Evolutionary conservation across 2,113 vertebrate genomes (phyloP), one percentile per base, ranked within the genome.

Genomic region (Hippocampus zosterae): DNA sequence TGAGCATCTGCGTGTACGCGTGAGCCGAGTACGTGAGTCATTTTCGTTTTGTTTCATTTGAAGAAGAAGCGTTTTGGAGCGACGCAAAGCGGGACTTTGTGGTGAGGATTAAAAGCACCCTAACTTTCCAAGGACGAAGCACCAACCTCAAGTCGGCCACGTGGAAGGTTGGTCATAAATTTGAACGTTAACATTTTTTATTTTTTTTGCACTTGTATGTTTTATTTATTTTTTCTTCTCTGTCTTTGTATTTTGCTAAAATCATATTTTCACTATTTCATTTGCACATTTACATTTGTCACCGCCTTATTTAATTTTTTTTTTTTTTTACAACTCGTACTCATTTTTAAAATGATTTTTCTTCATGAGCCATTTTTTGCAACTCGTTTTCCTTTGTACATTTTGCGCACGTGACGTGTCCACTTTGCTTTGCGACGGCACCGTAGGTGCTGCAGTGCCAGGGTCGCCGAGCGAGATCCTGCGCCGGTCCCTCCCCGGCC

Each of bases 21-120:
- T 75, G 46, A 63, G 3, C 3, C 18, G n/a, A 23, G 19, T 8
- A n/a, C 3, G 2, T 12, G 8, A 63, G 3, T 19, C 7, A 16
- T 15, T 33, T 40, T 29, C n/a, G 3, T 40, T 33, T 33, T 33
- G 15, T 90, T 89, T 57, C 91, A 90, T 29, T 77, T 94, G 91
- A 80, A 95, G 94, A 85, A 88, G 76, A 86, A 87, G 91, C 6
- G 23, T 16, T 85, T 91, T 94, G 70, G 75, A 87, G 76, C 84
- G 89, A 81, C n/a, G 91, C 90, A 1, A 93, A 94, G 50, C 91
- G 94, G 33, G 95, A 98, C 86, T 98, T 99, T 81, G 94, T 99
- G 79, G 93, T 98, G 92, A 94, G 97, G 81, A 95, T 99, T 91
- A 98, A 98, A 90, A 97, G 97, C 65, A 94, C 96, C 0, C 90